Evolutionary conservation across 2,888 invertebrate species (phyloP).

Genomic region (Perizoma flavofasciatum): DNA sequence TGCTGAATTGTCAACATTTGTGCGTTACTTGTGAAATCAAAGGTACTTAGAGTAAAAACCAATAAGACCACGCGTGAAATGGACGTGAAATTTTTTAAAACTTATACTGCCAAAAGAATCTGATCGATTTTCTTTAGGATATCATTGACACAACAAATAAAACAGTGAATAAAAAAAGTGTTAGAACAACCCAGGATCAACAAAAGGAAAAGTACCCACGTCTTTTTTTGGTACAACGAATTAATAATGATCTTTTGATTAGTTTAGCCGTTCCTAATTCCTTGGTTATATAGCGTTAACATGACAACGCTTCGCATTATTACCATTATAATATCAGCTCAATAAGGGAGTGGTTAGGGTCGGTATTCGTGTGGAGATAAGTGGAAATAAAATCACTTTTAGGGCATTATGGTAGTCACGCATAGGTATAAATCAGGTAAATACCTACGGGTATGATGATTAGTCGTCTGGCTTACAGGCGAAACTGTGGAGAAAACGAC

Average conservation of each 20-base stretch:
- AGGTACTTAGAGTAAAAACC: too few species aligned
- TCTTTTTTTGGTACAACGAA: slow-evolving; percentile 46
- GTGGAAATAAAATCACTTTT: slow-evolving; percentile 73
- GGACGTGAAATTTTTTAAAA: too few species aligned
- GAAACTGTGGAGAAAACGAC: neutral
- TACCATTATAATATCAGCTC: slow-evolving; percentile 50
- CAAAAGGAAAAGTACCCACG: slow-evolving; percentile 40
- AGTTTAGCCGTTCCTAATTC: slow-evolving; percentile 71
- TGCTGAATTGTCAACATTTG: too few species aligned
- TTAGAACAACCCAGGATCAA: neutral
- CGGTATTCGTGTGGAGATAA: slow-evolving; percentile 52
- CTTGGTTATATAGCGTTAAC: slow-evolving; percentile 68
- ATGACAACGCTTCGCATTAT: slow-evolving; percentile 62
- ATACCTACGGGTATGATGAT: slow-evolving; percentile 64
- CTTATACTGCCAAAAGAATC: too few species aligned
- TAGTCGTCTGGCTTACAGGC: slow-evolving; percentile 34
- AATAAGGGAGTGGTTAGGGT: slow-evolving; percentile 51
- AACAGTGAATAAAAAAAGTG: neutral
- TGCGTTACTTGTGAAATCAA: too few species aligned
- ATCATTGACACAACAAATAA: too few species aligned
- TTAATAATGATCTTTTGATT: slow-evolving; percentile 72
- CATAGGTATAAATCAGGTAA: slow-evolving; percentile 72
- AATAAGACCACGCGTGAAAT: too few species aligned
- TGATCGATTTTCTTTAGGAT: too few species aligned
- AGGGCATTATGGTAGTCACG: slow-evolving; percentile 72